Evolutionary conservation across 2,113 vertebrate species (phyloP).

Genomic region (Anguilla japonica): DNA sequence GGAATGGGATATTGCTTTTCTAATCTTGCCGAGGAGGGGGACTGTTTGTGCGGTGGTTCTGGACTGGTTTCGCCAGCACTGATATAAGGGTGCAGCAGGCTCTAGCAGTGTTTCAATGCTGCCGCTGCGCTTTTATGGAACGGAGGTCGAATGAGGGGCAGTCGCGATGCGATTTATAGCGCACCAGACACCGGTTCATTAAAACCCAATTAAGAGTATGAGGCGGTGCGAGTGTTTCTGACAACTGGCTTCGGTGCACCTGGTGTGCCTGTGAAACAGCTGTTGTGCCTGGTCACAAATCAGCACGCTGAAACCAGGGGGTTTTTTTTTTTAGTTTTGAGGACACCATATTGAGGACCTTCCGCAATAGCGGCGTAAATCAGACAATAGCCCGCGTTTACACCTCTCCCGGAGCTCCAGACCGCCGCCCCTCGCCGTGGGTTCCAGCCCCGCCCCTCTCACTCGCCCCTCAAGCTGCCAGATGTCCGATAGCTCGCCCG

Average conservation of each 20-base stretch:
- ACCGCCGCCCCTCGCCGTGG: background rate
- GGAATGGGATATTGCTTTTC: slow-evolving; percentile 33
- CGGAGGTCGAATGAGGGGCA: slow-evolving; percentile 14
- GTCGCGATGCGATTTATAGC: background rate
- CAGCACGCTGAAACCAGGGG: background rate
- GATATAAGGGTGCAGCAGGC: slow-evolving; percentile 13
- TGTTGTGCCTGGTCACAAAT: background rate
- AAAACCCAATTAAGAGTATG: slow-evolving; percentile 27
- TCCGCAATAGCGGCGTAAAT: background rate
- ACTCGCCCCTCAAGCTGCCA: background rate
- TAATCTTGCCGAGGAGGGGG: slow-evolving; percentile 31
- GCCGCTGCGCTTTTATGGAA: slow-evolving; percentile 7
- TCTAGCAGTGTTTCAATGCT: background rate
- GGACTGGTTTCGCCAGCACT: slow-evolving; percentile 14
- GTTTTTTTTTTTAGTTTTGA: background rate
- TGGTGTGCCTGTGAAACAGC: slow-evolving; percentile 10
- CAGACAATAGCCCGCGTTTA: background rate
- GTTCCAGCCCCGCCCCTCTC: background rate
- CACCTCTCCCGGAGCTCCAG: background rate
- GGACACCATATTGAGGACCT: background rate
- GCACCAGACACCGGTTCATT: slow-evolving; percentile 3
- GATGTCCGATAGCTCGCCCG: slow-evolving; percentile 2
- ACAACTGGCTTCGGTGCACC: slow-evolving; percentile 5
- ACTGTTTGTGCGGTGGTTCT: slow-evolving; percentile 37
- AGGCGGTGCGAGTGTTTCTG: background rate